Evolutionary conservation across 2,888 invertebrate genomes (phyloP).

Genomic region (Coecobrya sp.): DNA sequence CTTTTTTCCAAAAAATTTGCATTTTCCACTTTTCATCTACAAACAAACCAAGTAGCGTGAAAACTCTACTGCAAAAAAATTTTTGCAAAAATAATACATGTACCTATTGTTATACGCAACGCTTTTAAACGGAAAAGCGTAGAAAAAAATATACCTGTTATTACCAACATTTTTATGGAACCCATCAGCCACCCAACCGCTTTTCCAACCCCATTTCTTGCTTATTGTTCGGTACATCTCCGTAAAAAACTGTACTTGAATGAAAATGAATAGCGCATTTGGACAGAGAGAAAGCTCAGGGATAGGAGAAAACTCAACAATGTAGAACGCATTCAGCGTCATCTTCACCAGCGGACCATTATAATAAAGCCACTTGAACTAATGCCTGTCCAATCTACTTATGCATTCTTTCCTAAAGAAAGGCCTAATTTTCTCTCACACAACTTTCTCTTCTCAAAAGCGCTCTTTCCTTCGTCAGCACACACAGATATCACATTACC

Average conservation of each 20-base stretch:
- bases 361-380: slow-evolving; percentile 74
- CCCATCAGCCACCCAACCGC: background rate
- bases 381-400: slow-evolving; percentile 75
- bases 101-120: no score
- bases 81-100: no score
- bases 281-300: no score
- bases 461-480: background rate
- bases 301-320: background rate
- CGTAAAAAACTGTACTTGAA: background rate
- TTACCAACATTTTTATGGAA: background rate
- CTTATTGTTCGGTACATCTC: background rate
- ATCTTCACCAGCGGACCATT: background rate
- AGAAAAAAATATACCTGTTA: background rate
- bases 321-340: no score
- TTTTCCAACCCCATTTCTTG: background rate
- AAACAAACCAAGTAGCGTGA: background rate
- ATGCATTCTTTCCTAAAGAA: slow-evolving; percentile 49
- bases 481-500: slow-evolving; percentile 17
- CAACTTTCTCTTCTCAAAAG: slow-evolving; percentile 5
- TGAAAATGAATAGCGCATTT: background rate
- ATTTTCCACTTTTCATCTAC: background rate
- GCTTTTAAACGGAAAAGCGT: background rate
- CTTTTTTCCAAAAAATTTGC: background rate
- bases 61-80: no score
- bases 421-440: slow-evolving; percentile 67